Conservation (phyloP, 2,113 vertebrate genomes). For the Eidolon helvum region DNA sequence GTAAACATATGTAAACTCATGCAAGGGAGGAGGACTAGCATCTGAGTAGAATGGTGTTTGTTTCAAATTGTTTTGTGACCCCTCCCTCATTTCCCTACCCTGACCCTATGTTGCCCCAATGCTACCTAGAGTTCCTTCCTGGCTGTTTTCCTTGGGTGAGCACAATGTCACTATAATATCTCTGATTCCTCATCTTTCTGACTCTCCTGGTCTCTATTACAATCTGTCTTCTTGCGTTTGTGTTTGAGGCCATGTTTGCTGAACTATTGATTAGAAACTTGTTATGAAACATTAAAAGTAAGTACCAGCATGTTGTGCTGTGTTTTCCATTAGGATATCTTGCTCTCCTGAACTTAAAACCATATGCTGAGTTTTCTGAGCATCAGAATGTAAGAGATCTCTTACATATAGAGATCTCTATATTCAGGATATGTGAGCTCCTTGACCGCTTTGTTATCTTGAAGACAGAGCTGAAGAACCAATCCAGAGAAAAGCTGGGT, state of each 20-base stretch:
- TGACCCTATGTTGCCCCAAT: accelerated
- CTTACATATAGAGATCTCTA: not conserved
- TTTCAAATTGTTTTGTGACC: not conserved
- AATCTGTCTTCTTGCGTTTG: not conserved
- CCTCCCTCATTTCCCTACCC: not conserved
- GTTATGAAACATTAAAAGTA: not conserved
- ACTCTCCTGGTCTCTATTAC: not conserved
- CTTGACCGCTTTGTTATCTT: not conserved
- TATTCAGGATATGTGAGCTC: not conserved
- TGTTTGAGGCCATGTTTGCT: not conserved
- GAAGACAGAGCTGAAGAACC: not conserved
- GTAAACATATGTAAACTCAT: not conserved
- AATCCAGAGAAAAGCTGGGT: not conserved
- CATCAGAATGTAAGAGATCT: not conserved
- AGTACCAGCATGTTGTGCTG: not conserved
- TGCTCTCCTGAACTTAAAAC: not conserved
- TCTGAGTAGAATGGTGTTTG: not conserved
- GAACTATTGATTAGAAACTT: not conserved
- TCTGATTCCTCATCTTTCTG: not conserved
- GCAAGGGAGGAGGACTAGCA: not conserved
- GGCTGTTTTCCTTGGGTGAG: not conserved
- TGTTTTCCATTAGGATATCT: not conserved
- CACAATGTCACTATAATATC: not conserved
- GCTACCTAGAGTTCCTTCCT: not conserved
- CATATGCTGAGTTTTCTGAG: not conserved